A percentile compares a stretch with the other conserved stretches of the same genome.
Evolutionary conservation across 1,140 invertebrate genomes (phyloP).

Genomic region (Cotesia chilonis): DNA sequence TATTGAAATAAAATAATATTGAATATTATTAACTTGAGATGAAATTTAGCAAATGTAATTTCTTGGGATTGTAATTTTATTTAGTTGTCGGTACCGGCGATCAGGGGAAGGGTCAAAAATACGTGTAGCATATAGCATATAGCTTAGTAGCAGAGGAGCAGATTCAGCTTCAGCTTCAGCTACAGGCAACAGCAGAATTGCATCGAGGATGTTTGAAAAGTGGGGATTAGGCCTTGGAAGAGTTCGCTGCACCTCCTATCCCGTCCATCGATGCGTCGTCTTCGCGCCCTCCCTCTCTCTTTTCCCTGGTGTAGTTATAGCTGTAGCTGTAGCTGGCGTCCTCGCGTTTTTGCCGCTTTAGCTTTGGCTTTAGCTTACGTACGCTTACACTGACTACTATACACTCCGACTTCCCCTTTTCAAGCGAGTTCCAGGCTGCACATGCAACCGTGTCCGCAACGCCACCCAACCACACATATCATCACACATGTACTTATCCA

Average conservation of each 20-base stretch:
- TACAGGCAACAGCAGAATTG: constrained; percentile 33
- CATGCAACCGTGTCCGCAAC: constrained; percentile 44
- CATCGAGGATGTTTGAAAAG: constrained; percentile 14
- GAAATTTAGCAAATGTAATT: background rate
- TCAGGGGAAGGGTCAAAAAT: constrained; percentile 17
- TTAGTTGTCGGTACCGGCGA: constrained; percentile 35
- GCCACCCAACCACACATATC: constrained; percentile 15
- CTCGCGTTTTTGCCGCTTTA: constrained; percentile 38
- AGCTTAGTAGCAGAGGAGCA: constrained; percentile 35
- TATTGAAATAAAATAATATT: background rate
- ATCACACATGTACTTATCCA: background rate
- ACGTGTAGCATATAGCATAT: constrained; percentile 5
- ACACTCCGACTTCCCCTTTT: constrained; percentile 59
- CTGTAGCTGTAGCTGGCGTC: background rate
- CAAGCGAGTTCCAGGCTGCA: constrained; percentile 48
- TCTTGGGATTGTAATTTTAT: background rate
- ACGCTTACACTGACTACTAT: too few relatives aligned
- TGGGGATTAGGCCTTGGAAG: constrained; percentile 60
- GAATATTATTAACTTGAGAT: too few relatives aligned
- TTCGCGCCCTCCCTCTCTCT: constrained; percentile 34
- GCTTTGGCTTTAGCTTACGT: too few relatives aligned
- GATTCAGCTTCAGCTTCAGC: constrained; percentile 13
- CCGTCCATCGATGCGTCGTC: constrained; percentile 54
- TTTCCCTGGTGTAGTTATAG: constrained; percentile 12
- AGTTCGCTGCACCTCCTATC: constrained; percentile 66